Conservation (phyloP, 2,888 invertebrate species). For the Oxytorus armatus region DNA sequence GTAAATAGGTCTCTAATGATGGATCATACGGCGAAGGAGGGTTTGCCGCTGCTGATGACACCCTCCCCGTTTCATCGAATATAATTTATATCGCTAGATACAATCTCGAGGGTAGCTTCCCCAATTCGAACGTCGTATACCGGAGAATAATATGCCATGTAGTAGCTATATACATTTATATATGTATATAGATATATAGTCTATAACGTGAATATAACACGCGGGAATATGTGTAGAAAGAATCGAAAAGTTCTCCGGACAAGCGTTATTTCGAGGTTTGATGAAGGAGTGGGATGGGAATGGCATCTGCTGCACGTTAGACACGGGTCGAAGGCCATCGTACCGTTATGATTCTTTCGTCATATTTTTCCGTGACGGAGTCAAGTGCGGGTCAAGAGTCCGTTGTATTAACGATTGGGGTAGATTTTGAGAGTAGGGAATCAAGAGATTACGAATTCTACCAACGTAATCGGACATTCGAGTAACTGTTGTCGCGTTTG, state of each 20-base stretch:
- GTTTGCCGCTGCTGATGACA: constrained; percentile 80
- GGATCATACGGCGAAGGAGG: constrained; percentile 79
- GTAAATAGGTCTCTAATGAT: constrained; percentile 83
- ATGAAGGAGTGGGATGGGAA: constrained; percentile 70
- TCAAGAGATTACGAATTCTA: constrained; percentile 13
- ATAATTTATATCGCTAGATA: constrained; percentile 84
- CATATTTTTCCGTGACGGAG: constrained; percentile 64
- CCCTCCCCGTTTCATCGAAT: constrained; percentile 75
- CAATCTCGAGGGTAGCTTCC: constrained; percentile 80
- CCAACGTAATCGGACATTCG: constrained; percentile 18
- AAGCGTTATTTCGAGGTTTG: constrained; percentile 62
- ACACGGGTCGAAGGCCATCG: constrained; percentile 83
- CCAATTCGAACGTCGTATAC: constrained; percentile 72
- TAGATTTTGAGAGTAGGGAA: constrained; percentile 18
- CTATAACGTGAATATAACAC: constrained; percentile 46
- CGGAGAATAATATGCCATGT: constrained; percentile 67
- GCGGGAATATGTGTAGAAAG: constrained; percentile 55
- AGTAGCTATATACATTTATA: too few relatives aligned
- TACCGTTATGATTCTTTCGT: constrained; percentile 62
- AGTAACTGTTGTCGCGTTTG: constrained; percentile 21
- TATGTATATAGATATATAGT: constrained; percentile 44
- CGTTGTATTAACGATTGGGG: constrained; percentile 78
- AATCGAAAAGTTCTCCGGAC: constrained; percentile 59
- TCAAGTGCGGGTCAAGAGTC: constrained; percentile 68
- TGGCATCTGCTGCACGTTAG: constrained; percentile 84